These are phyloP conservation scores for Bactericera cockerelli DNA, from an alignment of 1,140 invertebrate genomes.

Conservation along the genomic window DNA sequence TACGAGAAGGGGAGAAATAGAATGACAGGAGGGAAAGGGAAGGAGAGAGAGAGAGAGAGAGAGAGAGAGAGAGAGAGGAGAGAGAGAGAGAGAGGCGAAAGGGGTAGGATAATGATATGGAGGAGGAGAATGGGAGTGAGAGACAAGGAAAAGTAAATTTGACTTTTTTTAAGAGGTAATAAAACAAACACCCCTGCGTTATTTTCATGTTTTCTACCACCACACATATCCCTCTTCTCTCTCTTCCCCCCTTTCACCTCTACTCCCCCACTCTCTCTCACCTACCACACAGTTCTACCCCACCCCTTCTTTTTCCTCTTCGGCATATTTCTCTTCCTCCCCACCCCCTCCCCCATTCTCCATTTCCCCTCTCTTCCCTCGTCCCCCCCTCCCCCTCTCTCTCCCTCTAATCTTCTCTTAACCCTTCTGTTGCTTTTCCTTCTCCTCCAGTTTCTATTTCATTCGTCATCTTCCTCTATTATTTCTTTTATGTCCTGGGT, in stretches of 20 bases:
- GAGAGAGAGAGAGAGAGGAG: neutral
- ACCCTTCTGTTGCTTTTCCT: neutral
- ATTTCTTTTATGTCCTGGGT: no score
- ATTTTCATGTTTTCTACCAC: no score
- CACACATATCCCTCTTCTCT: no score
- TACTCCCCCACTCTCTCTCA: no score
- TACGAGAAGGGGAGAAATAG: no score
- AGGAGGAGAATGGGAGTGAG: neutral
- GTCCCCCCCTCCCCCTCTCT: neutral
- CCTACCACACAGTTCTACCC: no score
- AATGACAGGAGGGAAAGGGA: neutral
- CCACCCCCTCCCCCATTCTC: neutral
- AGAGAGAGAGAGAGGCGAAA: neutral
- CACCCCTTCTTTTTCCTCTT: no score
- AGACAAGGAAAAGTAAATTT: no score
- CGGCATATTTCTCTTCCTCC: neutral
- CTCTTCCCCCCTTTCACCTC: no score
- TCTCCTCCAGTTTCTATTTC: neutral
- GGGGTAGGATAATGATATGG: neutral
- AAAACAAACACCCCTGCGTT: no score
- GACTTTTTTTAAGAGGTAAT: no score
- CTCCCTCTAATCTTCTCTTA: neutral
- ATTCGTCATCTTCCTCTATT: neutral
- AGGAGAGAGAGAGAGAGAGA: slow-evolving; percentile 7
- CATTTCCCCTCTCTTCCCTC: neutral